phyloP scores from a whole-genome alignment of 2,113 vertebrate genomes.

The Indri indri region DNA sequence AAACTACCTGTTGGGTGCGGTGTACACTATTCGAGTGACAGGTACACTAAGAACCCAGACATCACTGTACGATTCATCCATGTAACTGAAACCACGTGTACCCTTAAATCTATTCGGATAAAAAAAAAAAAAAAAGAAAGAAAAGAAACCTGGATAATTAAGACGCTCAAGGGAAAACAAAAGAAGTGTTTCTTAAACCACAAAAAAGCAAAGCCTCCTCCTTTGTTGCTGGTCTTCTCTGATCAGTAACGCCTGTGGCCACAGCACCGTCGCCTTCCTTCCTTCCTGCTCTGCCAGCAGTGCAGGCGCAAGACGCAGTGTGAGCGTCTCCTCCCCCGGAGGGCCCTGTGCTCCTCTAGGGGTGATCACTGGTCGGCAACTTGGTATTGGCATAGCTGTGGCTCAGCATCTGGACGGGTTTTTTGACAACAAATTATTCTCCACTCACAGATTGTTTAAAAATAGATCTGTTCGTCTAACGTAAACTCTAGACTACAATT shows the following conservation, averaged over 20 bases:
- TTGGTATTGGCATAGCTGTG: neutral
- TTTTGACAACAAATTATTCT: slow-evolving; percentile 10
- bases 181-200: neutral
- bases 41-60: no score
- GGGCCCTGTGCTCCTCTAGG: neutral
- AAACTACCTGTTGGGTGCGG: no score
- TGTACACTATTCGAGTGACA: no score
- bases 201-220: neutral
- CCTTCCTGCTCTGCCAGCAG: neutral
- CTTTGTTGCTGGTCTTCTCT: neutral
- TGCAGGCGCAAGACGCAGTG: no score
- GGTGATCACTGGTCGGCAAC: neutral
- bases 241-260: neutral
- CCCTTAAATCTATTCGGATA: no score
- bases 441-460: slow-evolving; percentile 14
- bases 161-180: neutral
- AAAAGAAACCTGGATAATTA: neutral
- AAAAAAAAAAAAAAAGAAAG: no score
- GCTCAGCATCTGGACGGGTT: neutral
- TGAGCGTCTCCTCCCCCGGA: neutral
- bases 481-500: slow-evolving; percentile 17
- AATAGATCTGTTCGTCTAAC: slow-evolving; percentile 8
- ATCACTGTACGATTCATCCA: no score
- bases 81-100: no score
- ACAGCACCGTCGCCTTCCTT: neutral